Evolutionary conservation across 2,113 vertebrate genomes (phyloP), one percentile per base, ranked within the genome.

Genomic region (Callocephalon fimbriatum): DNA sequence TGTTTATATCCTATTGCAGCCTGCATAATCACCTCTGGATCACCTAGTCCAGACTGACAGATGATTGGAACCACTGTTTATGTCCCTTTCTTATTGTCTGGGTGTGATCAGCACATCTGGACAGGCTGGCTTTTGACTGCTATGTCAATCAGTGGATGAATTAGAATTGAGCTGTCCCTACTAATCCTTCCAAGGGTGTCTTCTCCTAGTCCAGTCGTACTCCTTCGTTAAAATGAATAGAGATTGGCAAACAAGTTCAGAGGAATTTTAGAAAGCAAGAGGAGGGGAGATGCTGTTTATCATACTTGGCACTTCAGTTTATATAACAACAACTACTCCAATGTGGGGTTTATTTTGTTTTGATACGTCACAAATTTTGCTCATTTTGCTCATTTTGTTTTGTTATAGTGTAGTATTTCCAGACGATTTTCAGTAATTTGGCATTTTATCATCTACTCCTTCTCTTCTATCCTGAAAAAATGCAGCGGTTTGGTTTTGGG

Each of bases 201-300:
- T 81, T 44, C 54, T 66, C 42, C 89, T 70, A 67, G 47, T 44
- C 18, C 15, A 56, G 3, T 67, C 23, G 5, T 8, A 68, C 27
- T 67, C 23, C 53, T 73, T 38, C 48, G 50, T 38, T 20, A 35
- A 70, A 86, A 26, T 22, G 22, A 92, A 23, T 32, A 84, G 35
- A 72, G 42, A 68, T 0, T n/a, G 40, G 38, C 61, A 87, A 91
- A 86, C 31, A 71, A 87, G 14, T 62, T 85, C 58, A 92, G 82
- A 92, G 38, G 22, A 76, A 68, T 72, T 92, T 86, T 35, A 85
- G 38, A 67, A 71, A 75, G 56, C 51, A 85, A 68, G 66, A 87
- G 27, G 6, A 91, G 12, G 4, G 14, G 27, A 76, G 20, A 86
- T 27, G 15, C 67, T 27, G 3, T 72, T 91, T 82, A 61, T 65